phyloP scores from a whole-genome alignment of 2,797 vertebrate species.

The Peromyscus attwateri region DNA sequence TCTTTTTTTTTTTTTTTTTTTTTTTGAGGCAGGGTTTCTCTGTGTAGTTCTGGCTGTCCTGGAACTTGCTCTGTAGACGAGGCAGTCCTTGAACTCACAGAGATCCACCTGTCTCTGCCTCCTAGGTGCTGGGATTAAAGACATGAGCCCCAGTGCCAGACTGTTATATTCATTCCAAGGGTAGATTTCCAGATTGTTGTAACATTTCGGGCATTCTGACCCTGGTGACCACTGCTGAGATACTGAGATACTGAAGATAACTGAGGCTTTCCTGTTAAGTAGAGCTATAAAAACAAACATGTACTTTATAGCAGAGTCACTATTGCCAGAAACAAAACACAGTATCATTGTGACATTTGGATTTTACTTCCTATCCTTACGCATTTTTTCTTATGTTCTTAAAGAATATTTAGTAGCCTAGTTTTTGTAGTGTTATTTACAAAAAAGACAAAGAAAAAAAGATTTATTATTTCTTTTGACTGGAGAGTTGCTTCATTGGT shows the following conservation, averaged over 20 bases:
- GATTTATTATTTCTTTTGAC: neutral
- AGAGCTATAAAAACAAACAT: neutral
- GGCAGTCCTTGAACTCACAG: neutral
- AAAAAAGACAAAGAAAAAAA: too few species aligned
- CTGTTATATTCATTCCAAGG: neutral
- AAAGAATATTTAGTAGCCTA: neutral
- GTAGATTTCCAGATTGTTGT: neutral
- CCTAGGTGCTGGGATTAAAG: neutral
- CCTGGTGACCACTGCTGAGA: neutral
- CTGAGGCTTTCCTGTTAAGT: neutral
- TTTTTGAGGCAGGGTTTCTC: neutral
- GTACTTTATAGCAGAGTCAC: neutral
- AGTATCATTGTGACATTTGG: slow-evolving; percentile 10
- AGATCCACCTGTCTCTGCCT: neutral
- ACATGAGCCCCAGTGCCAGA: neutral
- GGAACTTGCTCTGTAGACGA: neutral
- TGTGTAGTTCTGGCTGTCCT: neutral
- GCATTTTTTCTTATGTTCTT: neutral
- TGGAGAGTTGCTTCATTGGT: neutral
- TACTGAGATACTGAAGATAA: neutral
- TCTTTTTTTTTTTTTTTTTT: neutral
- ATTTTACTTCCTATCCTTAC: slow-evolving; percentile 25
- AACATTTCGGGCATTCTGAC: neutral
- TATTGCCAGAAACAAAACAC: neutral
- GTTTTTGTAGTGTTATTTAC: neutral